These are phyloP conservation scores for Cebus imitator DNA, from an alignment of 2,113 vertebrate species.

Conservation along the genomic window DNA sequence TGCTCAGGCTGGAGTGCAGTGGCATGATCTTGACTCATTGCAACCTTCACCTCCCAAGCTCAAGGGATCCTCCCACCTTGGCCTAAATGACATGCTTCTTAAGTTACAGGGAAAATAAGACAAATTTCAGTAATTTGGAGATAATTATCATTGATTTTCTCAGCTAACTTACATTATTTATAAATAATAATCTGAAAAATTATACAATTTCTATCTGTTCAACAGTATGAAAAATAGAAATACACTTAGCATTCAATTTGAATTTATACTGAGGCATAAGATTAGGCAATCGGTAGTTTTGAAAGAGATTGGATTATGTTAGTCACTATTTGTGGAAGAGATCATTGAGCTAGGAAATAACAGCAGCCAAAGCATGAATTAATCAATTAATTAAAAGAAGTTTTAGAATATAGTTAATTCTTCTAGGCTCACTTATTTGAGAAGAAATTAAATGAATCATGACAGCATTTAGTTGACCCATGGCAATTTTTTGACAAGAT, in stretches of 20 bases:
- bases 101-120: neutral
- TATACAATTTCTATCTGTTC: neutral
- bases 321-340: neutral
- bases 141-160: neutral
- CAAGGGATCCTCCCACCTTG: too few relatives aligned
- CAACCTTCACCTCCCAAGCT: too few relatives aligned
- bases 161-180: neutral
- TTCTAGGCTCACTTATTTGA: neutral
- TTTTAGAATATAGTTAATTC: neutral
- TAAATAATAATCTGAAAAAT: conserved; percentile 1
- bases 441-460: neutral
- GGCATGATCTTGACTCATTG: too few relatives aligned
- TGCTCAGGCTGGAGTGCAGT: too few relatives aligned
- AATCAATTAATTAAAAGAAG: neutral
- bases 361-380: neutral
- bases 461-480: neutral
- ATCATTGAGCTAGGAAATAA: neutral
- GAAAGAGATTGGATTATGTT: neutral
- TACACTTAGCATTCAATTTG: neutral
- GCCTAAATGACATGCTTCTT: neutral
- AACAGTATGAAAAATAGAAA: neutral
- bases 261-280: neutral
- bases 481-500: neutral
- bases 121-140: neutral
- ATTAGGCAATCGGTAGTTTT: neutral